Evolutionary conservation across 2,113 vertebrate genomes (phyloP).

Genomic region (Pygoscelis adeliae): DNA sequence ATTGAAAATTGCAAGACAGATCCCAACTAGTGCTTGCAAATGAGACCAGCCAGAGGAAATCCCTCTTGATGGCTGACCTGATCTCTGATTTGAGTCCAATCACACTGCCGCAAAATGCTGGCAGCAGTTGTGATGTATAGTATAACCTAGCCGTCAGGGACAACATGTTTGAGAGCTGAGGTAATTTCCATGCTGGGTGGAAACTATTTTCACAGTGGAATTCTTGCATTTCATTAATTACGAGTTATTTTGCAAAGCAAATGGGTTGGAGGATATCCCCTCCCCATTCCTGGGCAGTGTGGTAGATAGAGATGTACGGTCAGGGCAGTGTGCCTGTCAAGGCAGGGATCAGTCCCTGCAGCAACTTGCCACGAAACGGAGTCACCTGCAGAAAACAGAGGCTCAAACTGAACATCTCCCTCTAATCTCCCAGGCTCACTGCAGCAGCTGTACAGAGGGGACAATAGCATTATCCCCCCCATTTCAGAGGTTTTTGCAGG

Average conservation of each 20-base stretch:
- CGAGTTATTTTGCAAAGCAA: neutral
- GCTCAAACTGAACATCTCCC: neutral
- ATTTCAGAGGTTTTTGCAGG: neutral
- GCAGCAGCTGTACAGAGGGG: neutral
- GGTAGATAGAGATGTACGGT: neutral
- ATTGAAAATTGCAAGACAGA: neutral
- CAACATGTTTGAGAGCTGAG: conserved; percentile 29
- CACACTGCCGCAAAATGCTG: neutral
- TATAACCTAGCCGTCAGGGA: neutral
- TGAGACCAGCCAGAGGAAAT: neutral
- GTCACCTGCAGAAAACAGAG: neutral
- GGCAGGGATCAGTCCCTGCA: neutral
- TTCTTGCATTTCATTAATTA: neutral
- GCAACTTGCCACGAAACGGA: neutral
- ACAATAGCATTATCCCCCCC: too few species aligned
- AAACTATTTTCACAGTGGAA: neutral
- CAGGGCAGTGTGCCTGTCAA: neutral
- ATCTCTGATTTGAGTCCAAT: neutral
- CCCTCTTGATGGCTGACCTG: neutral
- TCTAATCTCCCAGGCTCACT: neutral
- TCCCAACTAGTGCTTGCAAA: neutral
- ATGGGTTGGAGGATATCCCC: neutral
- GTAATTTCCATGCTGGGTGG: conserved; percentile 53
- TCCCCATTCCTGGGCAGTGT: neutral
- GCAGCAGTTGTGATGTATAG: neutral